Evolutionary conservation across 2,888 invertebrate genomes (phyloP).

Genomic region (Linnaemya vulpina): DNA sequence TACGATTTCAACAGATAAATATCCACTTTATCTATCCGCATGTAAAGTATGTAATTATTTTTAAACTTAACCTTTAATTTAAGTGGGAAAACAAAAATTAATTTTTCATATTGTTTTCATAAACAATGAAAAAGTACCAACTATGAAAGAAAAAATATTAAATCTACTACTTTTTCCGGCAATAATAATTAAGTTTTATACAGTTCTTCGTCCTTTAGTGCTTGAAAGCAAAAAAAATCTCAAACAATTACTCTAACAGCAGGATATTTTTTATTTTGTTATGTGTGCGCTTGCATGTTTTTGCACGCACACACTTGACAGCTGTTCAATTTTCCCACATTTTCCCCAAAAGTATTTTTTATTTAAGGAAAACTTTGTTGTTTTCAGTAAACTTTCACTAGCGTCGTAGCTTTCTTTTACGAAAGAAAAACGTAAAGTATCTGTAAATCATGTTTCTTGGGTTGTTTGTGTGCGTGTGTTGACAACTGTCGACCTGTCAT

Average conservation of each 20-base stretch:
- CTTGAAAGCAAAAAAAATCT: neutral
- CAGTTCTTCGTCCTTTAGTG: neutral
- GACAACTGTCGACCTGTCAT: constrained; percentile 73
- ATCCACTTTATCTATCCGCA: too few species aligned
- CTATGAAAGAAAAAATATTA: neutral
- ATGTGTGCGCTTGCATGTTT: neutral
- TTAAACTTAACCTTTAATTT: too few species aligned
- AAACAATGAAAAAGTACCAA: too few species aligned
- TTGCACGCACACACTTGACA: constrained; percentile 58
- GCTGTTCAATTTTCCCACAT: constrained; percentile 72
- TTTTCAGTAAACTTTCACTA: constrained; percentile 59
- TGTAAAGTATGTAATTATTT: too few species aligned
- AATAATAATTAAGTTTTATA: neutral
- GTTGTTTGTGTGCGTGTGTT: constrained; percentile 32
- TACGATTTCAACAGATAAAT: too few species aligned
- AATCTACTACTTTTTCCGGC: neutral
- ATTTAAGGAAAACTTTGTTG: neutral
- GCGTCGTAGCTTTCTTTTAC: constrained; percentile 3
- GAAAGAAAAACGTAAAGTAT: constrained; percentile 16
- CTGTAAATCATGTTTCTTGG: constrained; percentile 8
- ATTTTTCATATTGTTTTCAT: too few species aligned
- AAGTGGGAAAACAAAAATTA: too few species aligned
- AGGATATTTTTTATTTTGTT: constrained; percentile 34
- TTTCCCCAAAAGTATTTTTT: constrained; percentile 45
- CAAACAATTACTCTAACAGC: constrained; percentile 66